Percentiles rank a stretch among this genome's conserved stretches.
These are phyloP conservation scores for Strongylocentrotus purpuratus DNA, from an alignment of 35 echinoderm and acorn worm genomes.

Conservation along the genomic window DNA sequence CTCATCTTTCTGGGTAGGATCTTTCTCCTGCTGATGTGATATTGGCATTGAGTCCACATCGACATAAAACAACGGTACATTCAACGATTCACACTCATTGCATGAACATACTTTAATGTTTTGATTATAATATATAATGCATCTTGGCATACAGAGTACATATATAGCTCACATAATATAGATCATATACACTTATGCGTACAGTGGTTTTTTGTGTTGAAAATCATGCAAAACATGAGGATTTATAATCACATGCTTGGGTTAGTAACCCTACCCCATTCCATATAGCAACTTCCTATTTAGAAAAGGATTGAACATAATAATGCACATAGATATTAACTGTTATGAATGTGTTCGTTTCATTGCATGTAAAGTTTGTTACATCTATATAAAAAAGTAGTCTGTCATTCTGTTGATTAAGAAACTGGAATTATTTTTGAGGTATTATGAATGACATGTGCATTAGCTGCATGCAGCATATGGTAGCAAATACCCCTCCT, in stretches of 20 bases:
- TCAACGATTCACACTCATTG: background rate
- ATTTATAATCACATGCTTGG: background rate
- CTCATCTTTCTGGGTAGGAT: background rate
- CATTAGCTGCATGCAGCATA: background rate
- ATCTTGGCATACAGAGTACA: background rate
- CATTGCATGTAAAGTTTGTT: background rate
- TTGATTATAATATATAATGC: background rate
- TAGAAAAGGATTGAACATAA: background rate
- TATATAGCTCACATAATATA: background rate
- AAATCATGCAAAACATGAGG: background rate
- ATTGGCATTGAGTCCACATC: conserved; percentile 44
- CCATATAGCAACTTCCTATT: background rate
- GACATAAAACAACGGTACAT: conserved; percentile 41
- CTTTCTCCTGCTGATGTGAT: conserved; percentile 40
- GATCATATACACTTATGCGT: background rate
- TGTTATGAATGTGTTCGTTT: background rate
- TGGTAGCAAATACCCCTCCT: background rate
- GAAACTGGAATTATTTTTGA: background rate
- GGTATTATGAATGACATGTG: background rate
- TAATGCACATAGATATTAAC: background rate
- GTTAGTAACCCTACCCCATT: background rate
- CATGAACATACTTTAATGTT: background rate
- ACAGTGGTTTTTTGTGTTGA: background rate
- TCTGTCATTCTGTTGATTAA: background rate
- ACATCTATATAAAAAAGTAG: background rate